Evolutionary conservation across 2,113 vertebrate species (phyloP).

Genomic region (Macrotus californicus): DNA sequence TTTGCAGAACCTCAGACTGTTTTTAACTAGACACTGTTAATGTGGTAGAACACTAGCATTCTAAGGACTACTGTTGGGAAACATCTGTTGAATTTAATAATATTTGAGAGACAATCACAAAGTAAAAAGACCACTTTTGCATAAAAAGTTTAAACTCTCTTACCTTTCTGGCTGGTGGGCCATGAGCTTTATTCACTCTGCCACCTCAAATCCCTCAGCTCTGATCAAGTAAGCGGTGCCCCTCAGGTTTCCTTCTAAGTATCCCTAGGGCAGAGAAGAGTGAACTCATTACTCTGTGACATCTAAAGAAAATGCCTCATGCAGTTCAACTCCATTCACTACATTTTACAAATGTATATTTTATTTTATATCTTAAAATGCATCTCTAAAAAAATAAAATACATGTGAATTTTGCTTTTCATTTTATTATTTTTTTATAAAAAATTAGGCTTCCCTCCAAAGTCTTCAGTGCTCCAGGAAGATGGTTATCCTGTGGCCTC

Average conservation of each 20-base stretch:
- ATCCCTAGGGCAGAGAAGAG: conserved; percentile 21
- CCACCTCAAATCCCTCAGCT: conserved; percentile 27
- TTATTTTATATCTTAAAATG: conserved; percentile 23
- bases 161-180: conserved; percentile 64
- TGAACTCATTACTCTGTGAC: neutral
- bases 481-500: neutral
- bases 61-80: neutral
- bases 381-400: conserved; percentile 2
- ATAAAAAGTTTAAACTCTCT: conserved; percentile 31
- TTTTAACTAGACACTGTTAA: neutral
- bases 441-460: conserved; percentile 9
- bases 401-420: neutral
- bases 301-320: neutral
- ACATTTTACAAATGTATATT: neutral
- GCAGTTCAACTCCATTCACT: neutral
- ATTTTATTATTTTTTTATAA: conserved; percentile 1
- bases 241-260: conserved; percentile 44
- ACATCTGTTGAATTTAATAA: neutral
- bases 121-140: neutral
- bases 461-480: conserved; percentile 19
- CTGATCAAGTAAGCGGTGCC: neutral
- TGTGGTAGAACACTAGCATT: neutral
- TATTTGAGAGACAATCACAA: neutral
- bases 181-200: conserved; percentile 61
- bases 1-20: neutral